Conservation (phyloP, 2,888 invertebrate species). For the Papilio gigon region DNA sequence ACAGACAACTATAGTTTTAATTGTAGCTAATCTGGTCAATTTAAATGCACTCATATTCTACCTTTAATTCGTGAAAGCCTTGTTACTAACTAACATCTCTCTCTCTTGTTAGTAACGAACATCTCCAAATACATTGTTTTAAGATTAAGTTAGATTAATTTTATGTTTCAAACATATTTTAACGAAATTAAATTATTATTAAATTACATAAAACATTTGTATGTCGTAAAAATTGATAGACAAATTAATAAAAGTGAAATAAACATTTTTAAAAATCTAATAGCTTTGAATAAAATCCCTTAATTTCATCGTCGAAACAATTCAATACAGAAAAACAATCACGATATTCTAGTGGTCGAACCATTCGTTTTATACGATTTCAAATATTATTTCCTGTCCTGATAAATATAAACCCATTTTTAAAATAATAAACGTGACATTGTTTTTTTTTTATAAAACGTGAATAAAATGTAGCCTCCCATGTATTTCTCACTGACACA, state of each 20-base stretch:
- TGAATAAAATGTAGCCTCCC: neutral
- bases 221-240: neutral
- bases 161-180: too few relatives aligned
- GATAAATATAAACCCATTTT: neutral
- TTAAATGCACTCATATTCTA: too few relatives aligned
- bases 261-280: neutral
- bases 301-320: neutral
- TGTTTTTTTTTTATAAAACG: neutral
- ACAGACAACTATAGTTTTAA: too few relatives aligned
- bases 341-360: conserved; percentile 15
- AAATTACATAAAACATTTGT: neutral
- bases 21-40: too few relatives aligned
- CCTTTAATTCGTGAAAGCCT: too few relatives aligned
- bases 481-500: neutral
- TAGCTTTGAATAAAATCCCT: neutral
- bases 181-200: too few relatives aligned
- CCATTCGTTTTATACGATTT: conserved; percentile 12
- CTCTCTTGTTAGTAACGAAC: too few relatives aligned
- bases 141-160: too few relatives aligned
- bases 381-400: neutral
- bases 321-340: conserved; percentile 11
- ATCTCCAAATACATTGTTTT: too few relatives aligned
- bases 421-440: neutral
- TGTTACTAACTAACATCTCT: too few relatives aligned
- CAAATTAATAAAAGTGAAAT: neutral